Evolutionary conservation across 2,113 vertebrate genomes (phyloP).

Genomic region (Poeciliopsis occidentalis): DNA sequence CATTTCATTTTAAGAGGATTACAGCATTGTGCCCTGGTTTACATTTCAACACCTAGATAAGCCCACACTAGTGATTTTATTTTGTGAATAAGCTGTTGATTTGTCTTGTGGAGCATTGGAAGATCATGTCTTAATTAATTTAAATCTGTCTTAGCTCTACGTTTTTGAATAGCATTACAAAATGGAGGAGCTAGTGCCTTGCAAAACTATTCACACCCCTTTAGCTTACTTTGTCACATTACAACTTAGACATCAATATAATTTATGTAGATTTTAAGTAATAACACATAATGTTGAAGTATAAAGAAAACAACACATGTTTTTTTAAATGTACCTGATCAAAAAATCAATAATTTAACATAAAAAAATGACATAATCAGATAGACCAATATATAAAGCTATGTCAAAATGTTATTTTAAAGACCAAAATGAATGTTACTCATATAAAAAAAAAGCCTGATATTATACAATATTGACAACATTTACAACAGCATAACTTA

Average conservation of each 20-base stretch:
- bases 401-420: too few relatives aligned
- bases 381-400: too few relatives aligned
- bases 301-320: too few relatives aligned
- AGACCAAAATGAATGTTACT: too few relatives aligned
- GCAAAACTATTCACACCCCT: not conserved
- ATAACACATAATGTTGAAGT: too few relatives aligned
- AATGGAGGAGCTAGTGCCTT: not conserved
- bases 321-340: too few relatives aligned
- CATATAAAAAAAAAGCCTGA: not conserved
- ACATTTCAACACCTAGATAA: conserved; percentile 17
- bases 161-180: not conserved
- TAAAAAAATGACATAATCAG: too few relatives aligned
- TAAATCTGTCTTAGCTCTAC: conserved; percentile 2
- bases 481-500: not conserved
- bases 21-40: conserved; percentile 19
- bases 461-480: not conserved
- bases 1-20: conserved; percentile 52
- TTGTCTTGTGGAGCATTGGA: conserved; percentile 31
- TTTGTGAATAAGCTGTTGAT: not conserved
- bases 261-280: too few relatives aligned
- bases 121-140: not conserved
- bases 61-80: conserved; percentile 25
- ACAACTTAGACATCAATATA: not conserved
- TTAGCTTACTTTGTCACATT: not conserved
- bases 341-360: too few relatives aligned